Evolutionary conservation across 2,888 invertebrate genomes (phyloP).

Genomic region (Ornithoptera priamus): DNA sequence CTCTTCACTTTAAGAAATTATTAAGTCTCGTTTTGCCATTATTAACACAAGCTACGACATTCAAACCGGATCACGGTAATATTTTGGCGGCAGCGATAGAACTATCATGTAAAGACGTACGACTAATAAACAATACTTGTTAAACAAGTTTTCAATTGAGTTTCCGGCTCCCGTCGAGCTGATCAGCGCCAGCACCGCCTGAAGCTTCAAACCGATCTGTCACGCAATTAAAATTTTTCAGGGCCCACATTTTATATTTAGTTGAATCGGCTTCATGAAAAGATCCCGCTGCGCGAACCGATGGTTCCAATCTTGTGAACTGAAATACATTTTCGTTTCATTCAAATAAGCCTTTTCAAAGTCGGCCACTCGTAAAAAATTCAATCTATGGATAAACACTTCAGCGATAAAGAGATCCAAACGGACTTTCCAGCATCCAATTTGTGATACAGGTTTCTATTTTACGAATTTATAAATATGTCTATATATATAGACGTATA

Average conservation of each 20-base stretch:
- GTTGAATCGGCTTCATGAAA: constrained; percentile 22
- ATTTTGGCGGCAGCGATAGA: too few species aligned
- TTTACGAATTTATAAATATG: constrained; percentile 30
- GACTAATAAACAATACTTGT: too few species aligned
- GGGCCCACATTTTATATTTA: constrained; percentile 16
- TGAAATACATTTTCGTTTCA: constrained; percentile 31
- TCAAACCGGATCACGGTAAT: too few species aligned
- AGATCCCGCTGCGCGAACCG: constrained; percentile 27
- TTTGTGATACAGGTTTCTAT: constrained; percentile 33
- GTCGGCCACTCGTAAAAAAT: constrained; percentile 31
- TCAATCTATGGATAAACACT: constrained; percentile 35
- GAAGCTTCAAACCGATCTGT: not conserved
- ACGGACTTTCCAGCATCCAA: constrained; percentile 35
- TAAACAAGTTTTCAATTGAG: too few species aligned
- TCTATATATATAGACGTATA: constrained; percentile 1
- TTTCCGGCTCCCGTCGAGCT: too few species aligned
- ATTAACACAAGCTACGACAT: too few species aligned
- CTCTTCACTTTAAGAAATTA: too few species aligned
- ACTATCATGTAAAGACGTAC: too few species aligned
- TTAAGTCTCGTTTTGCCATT: too few species aligned
- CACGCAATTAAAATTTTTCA: constrained; percentile 17
- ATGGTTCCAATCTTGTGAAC: constrained; percentile 30
- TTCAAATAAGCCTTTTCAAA: constrained; percentile 31
- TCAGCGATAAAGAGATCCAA: constrained; percentile 35
- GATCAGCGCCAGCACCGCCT: too few species aligned